Percentiles rank a stretch among this genome's conserved stretches.
Evolutionary conservation across 2,888 invertebrate genomes (phyloP).

Genomic region (Yponomeuta evonymella): DNA sequence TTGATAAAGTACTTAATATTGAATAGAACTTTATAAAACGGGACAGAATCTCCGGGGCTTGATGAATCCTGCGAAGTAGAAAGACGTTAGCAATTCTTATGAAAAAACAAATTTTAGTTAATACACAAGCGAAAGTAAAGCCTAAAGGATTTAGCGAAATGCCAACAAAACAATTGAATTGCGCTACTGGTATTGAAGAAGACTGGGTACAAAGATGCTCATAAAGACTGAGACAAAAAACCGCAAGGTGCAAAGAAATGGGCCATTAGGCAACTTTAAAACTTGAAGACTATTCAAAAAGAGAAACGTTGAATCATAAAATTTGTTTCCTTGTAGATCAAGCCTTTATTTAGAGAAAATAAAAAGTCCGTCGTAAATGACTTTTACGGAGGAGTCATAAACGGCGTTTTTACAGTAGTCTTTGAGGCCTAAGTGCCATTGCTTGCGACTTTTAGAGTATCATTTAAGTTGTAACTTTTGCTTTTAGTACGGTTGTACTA

Average conservation of each 20-base stretch:
- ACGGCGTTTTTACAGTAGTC: neutral
- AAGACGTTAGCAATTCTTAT: too few relatives aligned
- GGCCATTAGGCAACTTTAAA: conserved; percentile 2
- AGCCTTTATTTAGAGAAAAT: neutral
- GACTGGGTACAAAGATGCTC: conserved; percentile 4
- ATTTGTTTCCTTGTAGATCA: neutral
- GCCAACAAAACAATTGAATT: conserved; percentile 13
- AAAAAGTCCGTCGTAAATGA: neutral
- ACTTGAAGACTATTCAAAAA: neutral
- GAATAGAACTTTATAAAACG: too few relatives aligned
- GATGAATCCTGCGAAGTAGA: too few relatives aligned
- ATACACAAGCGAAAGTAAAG: neutral
- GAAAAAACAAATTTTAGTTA: too few relatives aligned
- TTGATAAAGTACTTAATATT: too few relatives aligned
- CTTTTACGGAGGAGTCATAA: neutral
- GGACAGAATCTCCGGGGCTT: too few relatives aligned
- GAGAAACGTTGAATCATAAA: conserved; percentile 1
- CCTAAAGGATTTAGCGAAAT: neutral
- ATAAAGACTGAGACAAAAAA: conserved; percentile 11
- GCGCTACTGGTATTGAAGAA: conserved; percentile 10
- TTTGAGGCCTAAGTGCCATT: neutral
- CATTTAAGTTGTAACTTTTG: neutral
- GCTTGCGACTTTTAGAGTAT: neutral
- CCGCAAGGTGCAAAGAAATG: conserved; percentile 14
- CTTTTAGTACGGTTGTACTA: neutral